Evolutionary conservation across 2,888 invertebrate species (phyloP), one percentile per base, ranked within the genome.

Genomic region (Crossocerus cetratus): DNA sequence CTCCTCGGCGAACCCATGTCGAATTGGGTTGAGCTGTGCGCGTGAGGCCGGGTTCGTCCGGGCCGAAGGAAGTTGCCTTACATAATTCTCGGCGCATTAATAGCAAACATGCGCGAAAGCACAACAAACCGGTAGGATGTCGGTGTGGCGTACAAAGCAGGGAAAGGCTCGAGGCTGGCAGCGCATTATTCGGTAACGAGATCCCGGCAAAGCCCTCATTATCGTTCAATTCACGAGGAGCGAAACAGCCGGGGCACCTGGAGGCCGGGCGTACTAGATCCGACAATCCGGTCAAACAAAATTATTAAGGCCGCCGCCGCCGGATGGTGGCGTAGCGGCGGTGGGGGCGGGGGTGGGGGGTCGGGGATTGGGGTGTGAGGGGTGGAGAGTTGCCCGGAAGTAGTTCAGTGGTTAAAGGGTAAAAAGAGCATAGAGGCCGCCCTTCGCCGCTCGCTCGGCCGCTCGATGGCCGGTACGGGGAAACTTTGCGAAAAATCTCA

Each of bases 71-170:
- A 49, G 14, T 49, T 49, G 49, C 49, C 49, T 16, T 49, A 14
- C 49, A 49, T 49, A 49, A 49, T 49, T 49, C 49, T 16, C n/a
- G 49, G 16, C n/a, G n/a, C 49, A 49, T 49, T 49, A 49, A 49
- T 49, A 49, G 49, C 3, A 16, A 49, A 49, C n/a, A 49, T 16
- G 49, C 49, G 49, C 16, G 49, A 16, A 14, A 14, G 16, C 49
- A 49, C 13, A 49, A 49, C 49, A 49, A 49, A 49, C 16, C 49
- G 32, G 49, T 49, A 49, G 49, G 32, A 32, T 1, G 23, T 23
- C 23, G 23, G 2, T 32, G 32, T 5, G 32, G 32, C 32, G 32
- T 32, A 32, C 49, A 16, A 49, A 14, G 49, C 49, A n/a, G n/a
- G 49, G 49, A 49, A 49, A 32, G 32, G 32, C 32, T 32, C 32